Evolutionary conservation across 2,113 vertebrate species (phyloP).

Genomic region (Isichthys henryi): DNA sequence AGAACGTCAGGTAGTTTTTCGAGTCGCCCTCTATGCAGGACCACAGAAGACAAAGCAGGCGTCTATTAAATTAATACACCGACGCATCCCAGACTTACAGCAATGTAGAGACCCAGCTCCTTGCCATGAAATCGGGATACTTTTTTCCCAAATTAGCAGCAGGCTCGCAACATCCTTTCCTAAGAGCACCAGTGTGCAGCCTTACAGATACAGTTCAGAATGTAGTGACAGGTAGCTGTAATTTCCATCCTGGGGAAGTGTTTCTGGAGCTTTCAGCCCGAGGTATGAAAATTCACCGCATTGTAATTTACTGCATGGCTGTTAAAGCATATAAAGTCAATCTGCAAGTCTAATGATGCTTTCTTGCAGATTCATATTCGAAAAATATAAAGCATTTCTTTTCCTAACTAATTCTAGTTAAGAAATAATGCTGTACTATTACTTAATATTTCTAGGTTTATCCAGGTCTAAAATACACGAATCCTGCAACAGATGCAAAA

Average conservation of each 20-base stretch:
- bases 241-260: neutral
- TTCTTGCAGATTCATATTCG: neutral
- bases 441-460: neutral
- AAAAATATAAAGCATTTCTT: neutral
- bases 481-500: neutral
- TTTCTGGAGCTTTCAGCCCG: neutral
- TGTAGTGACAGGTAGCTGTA: neutral
- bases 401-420: neutral
- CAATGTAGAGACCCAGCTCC: neutral
- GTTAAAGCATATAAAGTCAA: neutral
- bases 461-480: neutral
- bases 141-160: neutral
- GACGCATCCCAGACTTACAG: neutral
- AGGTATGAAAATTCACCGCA: neutral
- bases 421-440: neutral
- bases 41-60: neutral
- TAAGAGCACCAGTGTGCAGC: neutral
- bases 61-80: neutral
- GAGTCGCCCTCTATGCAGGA: constrained; percentile 65
- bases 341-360: neutral
- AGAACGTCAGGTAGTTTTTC: constrained; percentile 75
- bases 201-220: neutral
- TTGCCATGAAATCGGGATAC: neutral
- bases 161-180: neutral
- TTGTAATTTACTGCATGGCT: neutral